Conservation (phyloP, 2,113 vertebrate species). For the Notothenia rossii region DNA sequence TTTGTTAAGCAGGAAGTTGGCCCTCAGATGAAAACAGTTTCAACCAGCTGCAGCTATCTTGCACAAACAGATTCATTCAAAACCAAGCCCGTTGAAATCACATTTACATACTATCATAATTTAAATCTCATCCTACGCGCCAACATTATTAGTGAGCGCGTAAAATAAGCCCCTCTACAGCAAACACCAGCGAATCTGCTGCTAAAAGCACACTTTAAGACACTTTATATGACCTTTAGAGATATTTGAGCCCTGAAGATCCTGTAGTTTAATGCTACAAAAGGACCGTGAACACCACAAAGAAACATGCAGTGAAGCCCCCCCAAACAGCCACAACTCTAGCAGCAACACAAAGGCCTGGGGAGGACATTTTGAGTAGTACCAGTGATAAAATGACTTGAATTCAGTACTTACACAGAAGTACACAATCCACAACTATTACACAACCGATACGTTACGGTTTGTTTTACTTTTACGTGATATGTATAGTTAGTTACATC, state of each 20-base stretch:
- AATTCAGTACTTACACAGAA: neutral
- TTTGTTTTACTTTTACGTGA: too few relatives aligned
- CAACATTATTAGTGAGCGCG: slow-evolving; percentile 8
- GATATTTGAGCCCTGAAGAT: too few relatives aligned
- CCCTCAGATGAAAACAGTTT: neutral
- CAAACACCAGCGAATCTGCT: neutral
- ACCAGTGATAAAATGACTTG: neutral
- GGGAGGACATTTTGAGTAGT: slow-evolving; percentile 14
- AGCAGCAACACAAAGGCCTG: neutral
- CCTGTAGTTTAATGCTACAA: neutral
- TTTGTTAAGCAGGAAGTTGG: slow-evolving; percentile 13
- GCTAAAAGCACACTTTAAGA: neutral
- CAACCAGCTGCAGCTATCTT: neutral
- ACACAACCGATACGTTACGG: neutral
- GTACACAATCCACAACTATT: fast-evolving
- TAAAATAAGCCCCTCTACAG: neutral
- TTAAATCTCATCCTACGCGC: neutral
- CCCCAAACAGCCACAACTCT: neutral
- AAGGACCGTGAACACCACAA: neutral
- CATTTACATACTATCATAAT: neutral
- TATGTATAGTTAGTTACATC: neutral
- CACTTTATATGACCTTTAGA: neutral
- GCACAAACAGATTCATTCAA: neutral
- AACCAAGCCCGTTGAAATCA: neutral
- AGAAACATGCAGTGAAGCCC: neutral